phyloP scores from a whole-genome alignment of 37 sponge, comb jelly and placozoan species.

The Chondrosia reniformis region DNA sequence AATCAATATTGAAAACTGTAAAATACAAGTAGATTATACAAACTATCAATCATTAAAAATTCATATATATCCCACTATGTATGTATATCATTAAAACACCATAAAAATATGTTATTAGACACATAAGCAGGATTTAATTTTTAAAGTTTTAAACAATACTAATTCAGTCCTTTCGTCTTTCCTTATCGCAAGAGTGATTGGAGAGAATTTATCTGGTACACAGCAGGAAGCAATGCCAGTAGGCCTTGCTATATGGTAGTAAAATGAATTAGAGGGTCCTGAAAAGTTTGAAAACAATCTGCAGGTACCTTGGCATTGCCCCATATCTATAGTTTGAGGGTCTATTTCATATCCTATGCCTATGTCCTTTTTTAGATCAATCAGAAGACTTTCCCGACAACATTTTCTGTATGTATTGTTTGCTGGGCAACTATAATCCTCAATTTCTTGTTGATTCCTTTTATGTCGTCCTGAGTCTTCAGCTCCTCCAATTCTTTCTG shows the following conservation, averaged over 20 bases:
- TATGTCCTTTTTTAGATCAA: conserved; percentile 2
- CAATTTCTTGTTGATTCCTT: not conserved
- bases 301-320: conserved; percentile 1
- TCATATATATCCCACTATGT: too few relatives aligned
- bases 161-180: not conserved
- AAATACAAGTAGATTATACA: too few relatives aligned
- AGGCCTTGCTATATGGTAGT: too few relatives aligned
- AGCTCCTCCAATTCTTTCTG: not conserved
- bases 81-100: too few relatives aligned
- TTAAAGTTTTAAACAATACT: not conserved
- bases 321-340: not conserved
- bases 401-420: not conserved
- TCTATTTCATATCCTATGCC: not conserved
- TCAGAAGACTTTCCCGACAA: not conserved
- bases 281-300: too few relatives aligned
- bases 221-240: not conserved
- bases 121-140: not conserved
- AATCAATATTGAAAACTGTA: too few relatives aligned
- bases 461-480: not conserved
- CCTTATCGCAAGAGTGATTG: not conserved
- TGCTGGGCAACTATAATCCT: not conserved
- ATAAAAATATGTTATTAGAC: too few relatives aligned
- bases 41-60: too few relatives aligned
- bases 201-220: not conserved
- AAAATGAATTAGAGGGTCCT: not conserved